phyloP scores from a whole-genome alignment of 1,140 invertebrate genomes.

The Melanaphis sacchari region DNA sequence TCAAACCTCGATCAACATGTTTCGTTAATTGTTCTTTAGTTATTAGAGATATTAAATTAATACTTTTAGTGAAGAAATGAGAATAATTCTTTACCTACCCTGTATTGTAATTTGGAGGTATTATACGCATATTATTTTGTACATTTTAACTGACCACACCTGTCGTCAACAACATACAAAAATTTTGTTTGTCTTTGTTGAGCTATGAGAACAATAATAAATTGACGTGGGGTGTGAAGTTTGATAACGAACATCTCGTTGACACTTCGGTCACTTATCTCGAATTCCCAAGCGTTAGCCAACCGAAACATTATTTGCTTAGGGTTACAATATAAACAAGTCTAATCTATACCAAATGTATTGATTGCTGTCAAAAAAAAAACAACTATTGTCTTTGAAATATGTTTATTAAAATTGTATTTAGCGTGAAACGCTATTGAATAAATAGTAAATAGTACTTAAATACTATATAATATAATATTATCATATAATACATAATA shows the following conservation, averaged over 20 bases:
- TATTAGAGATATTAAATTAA: neutral
- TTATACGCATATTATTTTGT: neutral
- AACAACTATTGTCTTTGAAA: neutral
- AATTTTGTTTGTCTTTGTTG: constrained; percentile 8
- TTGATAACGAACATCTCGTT: constrained; percentile 51
- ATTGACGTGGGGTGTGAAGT: constrained; percentile 37
- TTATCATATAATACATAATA: neutral
- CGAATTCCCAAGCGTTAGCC: neutral
- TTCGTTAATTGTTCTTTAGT: neutral
- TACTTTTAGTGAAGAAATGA: neutral
- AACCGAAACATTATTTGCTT: constrained; percentile 32
- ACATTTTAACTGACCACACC: neutral
- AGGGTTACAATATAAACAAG: constrained; percentile 22
- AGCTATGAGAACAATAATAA: constrained; percentile 19
- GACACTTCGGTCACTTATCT: constrained; percentile 53
- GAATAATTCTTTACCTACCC: neutral
- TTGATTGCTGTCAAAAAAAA: neutral
- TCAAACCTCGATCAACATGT: neutral
- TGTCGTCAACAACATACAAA: neutral
- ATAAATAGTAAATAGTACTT: neutral
- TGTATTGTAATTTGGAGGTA: neutral
- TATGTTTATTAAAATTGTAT: neutral
- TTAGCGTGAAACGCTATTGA: neutral
- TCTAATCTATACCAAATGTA: constrained; percentile 20
- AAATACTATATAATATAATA: neutral